Evolutionary conservation across 2,888 invertebrate species (phyloP).

Genomic region (Acrobasis repandana): DNA sequence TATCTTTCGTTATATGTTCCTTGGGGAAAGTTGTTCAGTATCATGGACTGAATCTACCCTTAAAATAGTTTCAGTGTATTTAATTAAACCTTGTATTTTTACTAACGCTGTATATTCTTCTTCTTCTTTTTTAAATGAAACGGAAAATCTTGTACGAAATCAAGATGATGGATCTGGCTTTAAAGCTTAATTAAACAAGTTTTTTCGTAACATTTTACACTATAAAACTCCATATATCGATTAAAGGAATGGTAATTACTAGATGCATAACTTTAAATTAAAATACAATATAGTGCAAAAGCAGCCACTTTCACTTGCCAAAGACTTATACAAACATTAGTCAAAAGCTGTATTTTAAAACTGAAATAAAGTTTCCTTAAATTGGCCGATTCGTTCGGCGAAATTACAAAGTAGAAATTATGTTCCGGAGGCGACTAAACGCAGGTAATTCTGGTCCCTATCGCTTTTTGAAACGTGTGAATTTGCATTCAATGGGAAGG

Average conservation of each 20-base stretch:
- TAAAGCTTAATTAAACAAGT: constrained; percentile 4
- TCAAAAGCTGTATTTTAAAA: background rate
- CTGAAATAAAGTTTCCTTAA: constrained; percentile 14
- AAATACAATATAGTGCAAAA: background rate
- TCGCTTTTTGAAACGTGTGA: constrained; percentile 75
- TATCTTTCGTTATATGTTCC: no score
- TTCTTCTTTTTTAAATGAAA: no score
- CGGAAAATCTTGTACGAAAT: background rate
- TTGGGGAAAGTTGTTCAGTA: no score
- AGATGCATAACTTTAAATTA: background rate
- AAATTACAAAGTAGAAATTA: constrained; percentile 72
- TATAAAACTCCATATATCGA: constrained; percentile 10
- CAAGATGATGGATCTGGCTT: constrained; percentile 5
- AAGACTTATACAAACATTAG: constrained; percentile 11
- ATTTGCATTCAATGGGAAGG: constrained; percentile 82
- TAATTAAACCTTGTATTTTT: no score
- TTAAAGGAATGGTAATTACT: background rate
- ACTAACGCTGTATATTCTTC: no score
- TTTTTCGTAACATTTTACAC: constrained; percentile 9
- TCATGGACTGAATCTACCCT: no score
- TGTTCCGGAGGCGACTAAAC: constrained; percentile 81
- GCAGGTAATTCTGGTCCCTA: constrained; percentile 76
- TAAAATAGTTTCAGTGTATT: no score
- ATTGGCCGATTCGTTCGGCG: constrained; percentile 48
- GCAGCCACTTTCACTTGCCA: background rate